Base-by-base conservation (phyloP, 2,113 vertebrate species). In the Irena cyanogastra region DNA sequence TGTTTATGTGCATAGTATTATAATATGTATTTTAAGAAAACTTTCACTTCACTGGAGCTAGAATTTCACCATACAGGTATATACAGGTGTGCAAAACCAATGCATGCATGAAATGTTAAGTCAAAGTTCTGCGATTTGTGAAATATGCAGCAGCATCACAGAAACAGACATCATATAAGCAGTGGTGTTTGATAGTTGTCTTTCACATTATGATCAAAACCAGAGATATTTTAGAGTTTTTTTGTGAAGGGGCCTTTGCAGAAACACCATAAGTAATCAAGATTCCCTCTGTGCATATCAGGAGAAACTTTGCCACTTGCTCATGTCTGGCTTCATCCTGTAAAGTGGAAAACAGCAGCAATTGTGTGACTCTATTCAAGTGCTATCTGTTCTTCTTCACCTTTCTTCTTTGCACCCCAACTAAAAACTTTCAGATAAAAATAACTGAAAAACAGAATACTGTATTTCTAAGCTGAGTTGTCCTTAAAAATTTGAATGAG, bases 401-500 rank as follows among this genome's bases (percentile, higher is more conserved):
- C 77, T 77, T 92, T 82, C 24, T 60, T 81, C 39, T 61, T 52
- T 69, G 59, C 41, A 83, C 70, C 28, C 35, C 87, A 88, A 86
- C 33, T 14, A 31, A 87, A 87, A 95, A 83, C 41, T 89, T 95
- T 37, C 33, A 92, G 74, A 70, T 39, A 53, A 87, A 94, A 95
- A 70, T 74, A 91, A 76, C n/a, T 71, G 68, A 74, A 89, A 91
- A 65, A 1, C 19, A 70, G 84, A 89, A 88, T 83, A 72, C 45
- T 81, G 49, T 82, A 44, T 82, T 93, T 92, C 70, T 83, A 71
- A 87, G 80, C 71, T 68, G 72, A 87, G 57, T 47, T 94, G 89
- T 95, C 89, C 97, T 95, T 94, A 83, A 93, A 95, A 95, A 90
- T 93, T 81, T 1, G 79, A 96, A 89, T 95, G 78, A 96, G 78